A percentile compares a stretch with the other conserved stretches of the same genome.
Conservation (phyloP, 2,113 vertebrate genomes). For the Oreotrochilus melanogaster region DNA sequence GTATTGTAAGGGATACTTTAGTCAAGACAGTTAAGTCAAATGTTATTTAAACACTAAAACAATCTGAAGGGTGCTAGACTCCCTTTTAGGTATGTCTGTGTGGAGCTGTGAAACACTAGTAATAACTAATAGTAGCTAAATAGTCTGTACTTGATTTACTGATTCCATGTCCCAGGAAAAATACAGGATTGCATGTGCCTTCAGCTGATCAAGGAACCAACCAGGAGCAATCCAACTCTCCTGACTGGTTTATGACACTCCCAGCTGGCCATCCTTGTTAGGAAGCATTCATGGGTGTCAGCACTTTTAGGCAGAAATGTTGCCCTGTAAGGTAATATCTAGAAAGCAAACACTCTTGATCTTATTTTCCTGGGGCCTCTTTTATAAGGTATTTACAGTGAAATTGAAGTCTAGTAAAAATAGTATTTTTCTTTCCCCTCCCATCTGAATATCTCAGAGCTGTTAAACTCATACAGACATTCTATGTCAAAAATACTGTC, state of each 20-base stretch:
- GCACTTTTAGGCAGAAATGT: not conserved
- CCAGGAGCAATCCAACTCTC: not conserved
- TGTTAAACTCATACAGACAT: not conserved
- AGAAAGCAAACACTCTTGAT: not conserved
- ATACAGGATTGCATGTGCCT: not conserved
- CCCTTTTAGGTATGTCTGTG: not conserved
- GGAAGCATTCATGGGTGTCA: not conserved
- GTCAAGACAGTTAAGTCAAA: not conserved
- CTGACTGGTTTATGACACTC: not conserved
- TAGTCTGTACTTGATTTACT: not conserved
- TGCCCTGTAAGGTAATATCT: not conserved
- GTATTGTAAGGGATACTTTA: not conserved
- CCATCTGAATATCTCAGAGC: not conserved
- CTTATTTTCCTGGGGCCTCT: not conserved
- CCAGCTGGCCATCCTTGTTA: not conserved
- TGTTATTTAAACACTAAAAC: not conserved
- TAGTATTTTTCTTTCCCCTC: not conserved
- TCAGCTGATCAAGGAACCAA: not conserved
- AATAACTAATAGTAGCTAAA: not conserved
- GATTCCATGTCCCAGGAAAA: not conserved
- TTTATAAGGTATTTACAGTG: not conserved
- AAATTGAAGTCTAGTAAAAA: slow-evolving; percentile 13
- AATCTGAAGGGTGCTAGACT: not conserved
- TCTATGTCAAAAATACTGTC: not conserved
- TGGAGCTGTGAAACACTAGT: not conserved